These are phyloP conservation scores for Geotrypetes seraphini DNA, from an alignment of 2,797 vertebrate genomes.

Conservation along the genomic window DNA sequence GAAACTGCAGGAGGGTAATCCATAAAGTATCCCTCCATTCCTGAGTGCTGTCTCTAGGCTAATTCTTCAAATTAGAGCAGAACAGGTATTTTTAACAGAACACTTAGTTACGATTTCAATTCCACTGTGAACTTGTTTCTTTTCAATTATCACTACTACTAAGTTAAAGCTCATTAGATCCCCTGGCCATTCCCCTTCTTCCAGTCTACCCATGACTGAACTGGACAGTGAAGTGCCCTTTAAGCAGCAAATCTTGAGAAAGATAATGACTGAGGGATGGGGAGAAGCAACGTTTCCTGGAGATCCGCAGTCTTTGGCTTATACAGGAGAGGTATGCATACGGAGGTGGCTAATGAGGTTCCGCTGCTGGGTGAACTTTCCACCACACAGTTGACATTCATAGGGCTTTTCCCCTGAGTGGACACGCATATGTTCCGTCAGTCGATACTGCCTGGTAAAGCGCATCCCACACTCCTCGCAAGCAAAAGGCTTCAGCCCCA, in stretches of 20 bases:
- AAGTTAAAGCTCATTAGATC: slow-evolving; percentile 48
- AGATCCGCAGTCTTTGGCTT: slow-evolving; percentile 85
- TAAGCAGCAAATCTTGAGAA: slow-evolving; percentile 53
- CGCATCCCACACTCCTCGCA: slow-evolving; percentile 98
- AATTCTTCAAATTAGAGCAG: too few species aligned
- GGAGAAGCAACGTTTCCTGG: slow-evolving; percentile 20
- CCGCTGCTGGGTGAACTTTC: slow-evolving; percentile 98
- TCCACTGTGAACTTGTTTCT: slow-evolving; percentile 24
- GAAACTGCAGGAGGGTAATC: too few species aligned
- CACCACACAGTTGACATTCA: slow-evolving; percentile 96
- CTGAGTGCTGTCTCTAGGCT: too few species aligned
- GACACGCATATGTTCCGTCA: slow-evolving; percentile 98
- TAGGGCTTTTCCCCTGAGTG: slow-evolving; percentile 98
- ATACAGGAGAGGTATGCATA: slow-evolving; percentile 96
- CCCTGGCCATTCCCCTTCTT: too few species aligned
- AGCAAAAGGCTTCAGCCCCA: slow-evolving; percentile 95
- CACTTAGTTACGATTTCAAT: slow-evolving; percentile 26
- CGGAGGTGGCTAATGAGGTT: slow-evolving; percentile 98
- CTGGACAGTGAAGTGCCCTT: slow-evolving; percentile 38
- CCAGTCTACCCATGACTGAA: slow-evolving; percentile 34
- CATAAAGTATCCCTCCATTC: too few species aligned
- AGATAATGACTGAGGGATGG: slow-evolving; percentile 44
- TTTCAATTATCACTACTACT: slow-evolving; percentile 10
- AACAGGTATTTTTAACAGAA: too few species aligned
- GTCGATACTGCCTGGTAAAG: slow-evolving; percentile 97